Base-by-base conservation (phyloP, 2,113 vertebrate genomes). In the Erythrocercus mccallii region DNA sequence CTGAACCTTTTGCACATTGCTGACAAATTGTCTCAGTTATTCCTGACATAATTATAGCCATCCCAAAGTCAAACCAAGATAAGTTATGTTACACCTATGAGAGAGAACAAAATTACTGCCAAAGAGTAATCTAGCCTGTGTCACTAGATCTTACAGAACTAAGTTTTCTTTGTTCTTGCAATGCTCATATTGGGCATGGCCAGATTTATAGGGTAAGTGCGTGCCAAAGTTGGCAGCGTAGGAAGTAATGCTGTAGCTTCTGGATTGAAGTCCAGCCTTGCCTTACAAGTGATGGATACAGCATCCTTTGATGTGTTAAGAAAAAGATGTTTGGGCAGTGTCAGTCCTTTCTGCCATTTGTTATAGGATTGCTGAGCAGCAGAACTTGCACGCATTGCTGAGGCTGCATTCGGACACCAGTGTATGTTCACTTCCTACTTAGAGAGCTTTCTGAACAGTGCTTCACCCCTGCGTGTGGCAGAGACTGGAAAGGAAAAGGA, bases 351-450 rank as follows among this genome's bases (percentile, higher is more conserved):
- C 37, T 68, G 31, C 72, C 27, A 7, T 88, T 44, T 42, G 13
- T 48, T 73, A 3, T 0, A 28, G 20, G 48, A 69, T 10, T 66
- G 44, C 50, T 56, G 53, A 58, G 44, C 4, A 3, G 45, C 58
- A 86, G 23, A 91, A 38, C 58, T 53, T 57, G 37, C 13, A 30
- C 1, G 0, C 0, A 0, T 51, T 96, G 81, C 56, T 64, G 84
- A 44, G 47, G 48, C 66, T 87, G n/a, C 62, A 7, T 57, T 61
- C 0, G 0, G 44, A 20, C 21, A 5, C 18, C 1, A 3, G 6
- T 76, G 24, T 74, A 4, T 42, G 14, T 50, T 56, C 23, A 20
- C 21, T 53, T 73, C 58, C 27, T 31, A 18, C 78, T 73, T 69
- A 30, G 2, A 4, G 48, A 48, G 28, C 61, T 84, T 81, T 81